Evolutionary conservation across 2,113 vertebrate genomes (phyloP).

Genomic region (Mastomys coucha): DNA sequence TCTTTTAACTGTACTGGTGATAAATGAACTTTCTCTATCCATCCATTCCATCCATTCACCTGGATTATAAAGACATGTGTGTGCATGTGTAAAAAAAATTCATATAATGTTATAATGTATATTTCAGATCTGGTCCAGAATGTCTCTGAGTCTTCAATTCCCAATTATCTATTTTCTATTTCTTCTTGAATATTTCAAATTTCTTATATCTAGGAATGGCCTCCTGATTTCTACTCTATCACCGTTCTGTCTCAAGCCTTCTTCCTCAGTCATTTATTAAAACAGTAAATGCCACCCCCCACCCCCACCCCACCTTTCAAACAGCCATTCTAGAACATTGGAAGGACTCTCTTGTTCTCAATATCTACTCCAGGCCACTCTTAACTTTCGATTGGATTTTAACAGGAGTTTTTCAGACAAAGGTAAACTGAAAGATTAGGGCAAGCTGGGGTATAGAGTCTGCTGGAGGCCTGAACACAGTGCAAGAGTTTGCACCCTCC

Average conservation of each 20-base stretch:
- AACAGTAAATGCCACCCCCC: background rate
- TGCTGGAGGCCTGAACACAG: background rate
- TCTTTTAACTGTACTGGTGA: background rate
- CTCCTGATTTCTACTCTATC: background rate
- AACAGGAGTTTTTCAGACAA: background rate
- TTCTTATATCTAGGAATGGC: background rate
- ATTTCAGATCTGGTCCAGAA: background rate
- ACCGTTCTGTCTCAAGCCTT: background rate
- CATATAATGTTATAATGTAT: background rate
- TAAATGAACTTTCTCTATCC: background rate
- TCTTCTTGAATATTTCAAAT: background rate
- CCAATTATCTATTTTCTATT: background rate
- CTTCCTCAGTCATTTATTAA: background rate
- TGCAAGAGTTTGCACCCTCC: fast-evolving
- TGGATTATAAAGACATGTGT: background rate
- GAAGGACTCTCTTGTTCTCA: background rate
- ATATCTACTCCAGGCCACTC: background rate
- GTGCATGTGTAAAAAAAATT: background rate
- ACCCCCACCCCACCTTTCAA: background rate
- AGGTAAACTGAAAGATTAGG: background rate
- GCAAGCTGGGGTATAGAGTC: background rate
- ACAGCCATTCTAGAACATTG: background rate
- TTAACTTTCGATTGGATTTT: background rate
- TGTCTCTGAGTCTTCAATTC: background rate
- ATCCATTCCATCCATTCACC: background rate